These are phyloP conservation scores for Sorex fumeus DNA, from an alignment of 2,113 vertebrate species.

Conservation along the genomic window DNA sequence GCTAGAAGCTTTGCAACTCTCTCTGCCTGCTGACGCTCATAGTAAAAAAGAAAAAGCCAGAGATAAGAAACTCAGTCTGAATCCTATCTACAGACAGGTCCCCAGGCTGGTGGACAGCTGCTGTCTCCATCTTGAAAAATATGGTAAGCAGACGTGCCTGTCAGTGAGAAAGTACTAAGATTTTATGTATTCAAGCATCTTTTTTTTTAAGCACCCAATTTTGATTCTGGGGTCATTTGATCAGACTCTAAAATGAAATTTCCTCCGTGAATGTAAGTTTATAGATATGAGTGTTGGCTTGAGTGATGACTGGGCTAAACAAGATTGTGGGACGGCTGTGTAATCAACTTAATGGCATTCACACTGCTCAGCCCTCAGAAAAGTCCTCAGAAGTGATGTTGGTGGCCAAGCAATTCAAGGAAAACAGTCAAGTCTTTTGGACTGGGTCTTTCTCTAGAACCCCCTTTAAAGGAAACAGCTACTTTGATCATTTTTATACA, in stretches of 20 bases:
- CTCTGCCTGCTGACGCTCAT: slow-evolving; percentile 94
- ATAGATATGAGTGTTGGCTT: slow-evolving; percentile 25
- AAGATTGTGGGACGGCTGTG: neutral
- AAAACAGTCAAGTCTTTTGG: neutral
- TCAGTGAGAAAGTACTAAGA: neutral
- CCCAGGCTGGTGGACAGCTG: slow-evolving; percentile 97
- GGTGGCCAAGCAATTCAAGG: neutral
- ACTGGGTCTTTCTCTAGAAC: neutral
- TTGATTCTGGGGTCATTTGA: neutral
- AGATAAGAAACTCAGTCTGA: slow-evolving; percentile 97
- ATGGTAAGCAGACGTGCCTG: slow-evolving; percentile 90
- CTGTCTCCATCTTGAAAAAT: slow-evolving; percentile 97
- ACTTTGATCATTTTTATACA: slow-evolving; percentile 3
- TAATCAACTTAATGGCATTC: neutral
- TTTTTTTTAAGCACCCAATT: neutral
- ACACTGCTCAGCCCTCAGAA: neutral
- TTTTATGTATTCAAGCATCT: neutral
- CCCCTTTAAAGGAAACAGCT: slow-evolving; percentile 16
- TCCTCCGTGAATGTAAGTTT: slow-evolving; percentile 40
- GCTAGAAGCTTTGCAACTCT: slow-evolving; percentile 98
- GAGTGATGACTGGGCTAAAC: neutral
- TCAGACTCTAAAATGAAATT: neutral
- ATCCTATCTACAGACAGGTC: slow-evolving; percentile 98
- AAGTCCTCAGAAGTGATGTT: neutral
- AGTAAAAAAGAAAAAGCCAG: slow-evolving; percentile 95